Conservation (phyloP, 1,140 invertebrate species). For the Caenorhabditis latens region DNA sequence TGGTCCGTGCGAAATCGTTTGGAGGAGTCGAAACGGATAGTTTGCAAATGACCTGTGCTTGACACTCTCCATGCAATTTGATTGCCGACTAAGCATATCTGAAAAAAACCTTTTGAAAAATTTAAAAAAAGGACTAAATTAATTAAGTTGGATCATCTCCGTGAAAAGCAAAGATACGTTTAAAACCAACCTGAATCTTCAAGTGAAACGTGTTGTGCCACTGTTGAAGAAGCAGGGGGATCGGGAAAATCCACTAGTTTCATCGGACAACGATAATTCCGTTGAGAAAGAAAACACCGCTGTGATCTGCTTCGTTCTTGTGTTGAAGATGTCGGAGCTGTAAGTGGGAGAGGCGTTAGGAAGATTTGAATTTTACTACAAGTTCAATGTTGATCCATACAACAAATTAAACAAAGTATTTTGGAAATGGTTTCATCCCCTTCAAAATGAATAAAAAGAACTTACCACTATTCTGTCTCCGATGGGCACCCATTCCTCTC, state of each 20-base stretch:
- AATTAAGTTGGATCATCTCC: no score
- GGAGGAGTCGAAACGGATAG: no score
- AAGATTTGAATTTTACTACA: no score
- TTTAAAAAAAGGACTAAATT: no score
- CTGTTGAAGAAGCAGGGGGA: not conserved
- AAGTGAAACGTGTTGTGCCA: not conserved
- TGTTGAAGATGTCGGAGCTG: slow-evolving; percentile 31
- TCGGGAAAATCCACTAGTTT: not conserved
- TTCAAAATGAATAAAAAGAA: not conserved
- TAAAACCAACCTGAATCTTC: slow-evolving; percentile 39
- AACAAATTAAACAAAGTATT: not conserved
- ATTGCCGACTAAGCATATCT: slow-evolving; percentile 19
- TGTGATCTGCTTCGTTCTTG: slow-evolving; percentile 20
- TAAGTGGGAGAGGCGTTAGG: slow-evolving; percentile 36
- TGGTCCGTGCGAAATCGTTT: no score
- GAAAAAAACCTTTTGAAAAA: no score
- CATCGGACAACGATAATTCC: slow-evolving; percentile 17
- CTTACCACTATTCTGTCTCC: slow-evolving; percentile 67
- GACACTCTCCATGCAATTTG: slow-evolving; percentile 57
- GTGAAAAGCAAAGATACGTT: no score
- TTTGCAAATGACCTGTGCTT: no score
- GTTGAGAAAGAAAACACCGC: not conserved
- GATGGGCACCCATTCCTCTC: slow-evolving; percentile 65
- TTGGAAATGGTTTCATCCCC: not conserved
- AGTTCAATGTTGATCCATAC: no score